Evolutionary conservation across 2,888 invertebrate genomes (phyloP).

Genomic region (Tolmerus cingulatus): DNA sequence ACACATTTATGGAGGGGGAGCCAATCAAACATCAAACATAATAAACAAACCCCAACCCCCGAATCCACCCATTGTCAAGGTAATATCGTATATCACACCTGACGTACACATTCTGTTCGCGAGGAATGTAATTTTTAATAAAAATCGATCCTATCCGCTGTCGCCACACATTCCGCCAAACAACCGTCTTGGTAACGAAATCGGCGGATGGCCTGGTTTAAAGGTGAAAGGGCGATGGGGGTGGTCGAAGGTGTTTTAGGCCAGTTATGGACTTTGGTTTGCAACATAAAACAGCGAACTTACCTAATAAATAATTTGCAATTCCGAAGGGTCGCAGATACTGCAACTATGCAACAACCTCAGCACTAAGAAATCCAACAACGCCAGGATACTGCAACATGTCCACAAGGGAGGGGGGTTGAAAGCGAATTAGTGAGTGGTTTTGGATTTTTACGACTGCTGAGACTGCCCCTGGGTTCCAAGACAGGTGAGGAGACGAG

Average conservation of each 20-base stretch:
- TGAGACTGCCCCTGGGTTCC: background rate
- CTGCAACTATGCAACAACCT: constrained; percentile 2
- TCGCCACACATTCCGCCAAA: background rate
- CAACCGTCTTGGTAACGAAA: background rate
- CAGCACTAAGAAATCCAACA: constrained; percentile 4
- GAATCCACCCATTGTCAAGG: background rate
- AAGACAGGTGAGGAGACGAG: background rate
- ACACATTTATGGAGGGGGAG: background rate
- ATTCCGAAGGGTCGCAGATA: background rate
- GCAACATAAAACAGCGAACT: background rate
- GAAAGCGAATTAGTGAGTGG: background rate
- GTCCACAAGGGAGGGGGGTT: background rate
- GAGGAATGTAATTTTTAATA: background rate
- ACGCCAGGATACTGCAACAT: constrained; percentile 19
- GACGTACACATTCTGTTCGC: background rate
- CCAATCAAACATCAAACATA: background rate
- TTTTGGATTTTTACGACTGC: background rate
- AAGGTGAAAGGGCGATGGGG: background rate
- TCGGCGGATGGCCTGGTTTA: background rate
- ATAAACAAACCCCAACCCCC: background rate
- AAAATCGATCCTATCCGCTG: background rate
- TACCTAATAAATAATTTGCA: constrained; percentile 11
- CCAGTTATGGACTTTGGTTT: background rate
- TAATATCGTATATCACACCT: background rate
- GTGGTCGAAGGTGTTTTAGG: background rate